Base-by-base conservation (phyloP, 1,140 invertebrate species). In the Lepidostoma basale region DNA sequence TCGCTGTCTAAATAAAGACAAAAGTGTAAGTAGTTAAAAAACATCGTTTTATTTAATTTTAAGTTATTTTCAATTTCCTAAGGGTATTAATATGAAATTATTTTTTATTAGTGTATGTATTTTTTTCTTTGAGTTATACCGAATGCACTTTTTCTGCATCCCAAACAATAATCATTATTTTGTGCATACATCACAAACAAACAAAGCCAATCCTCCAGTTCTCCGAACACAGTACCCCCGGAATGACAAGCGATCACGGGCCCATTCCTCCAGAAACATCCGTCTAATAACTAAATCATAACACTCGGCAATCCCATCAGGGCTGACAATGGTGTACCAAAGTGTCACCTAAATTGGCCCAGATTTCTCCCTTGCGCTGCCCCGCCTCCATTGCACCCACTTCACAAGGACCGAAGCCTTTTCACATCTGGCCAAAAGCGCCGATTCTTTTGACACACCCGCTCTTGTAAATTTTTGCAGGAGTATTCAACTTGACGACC, bases 291-390 rank as follows among this genome's bases (percentile, higher is more conserved):
- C 49, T 30, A 54, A 54, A 54, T 54, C 49, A 54, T 54, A 54
- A 54, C 49, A 54, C n/a, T 28, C 3, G n/a, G n/a, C 10, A 30
- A 54, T 28, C 26, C 25, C 49, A 26, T 28, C n/a, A 18, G 25
- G 14, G n/a, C 20, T 12, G 12, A 54, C 49, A 54, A 54, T 18
- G 49, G 8, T 12, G 45, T 25, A 12, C 20, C 12, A 54, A 54
- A 26, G 4, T 54, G 49, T 54, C 49, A 54, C 49, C 49, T 54
- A 54, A 54, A 54, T 54, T 54, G 49, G 49, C 49, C 49, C 49
- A 54, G 49, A 54, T 54, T 54, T 54, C 25, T 54, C 20, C 33
- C 28, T 54, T 54, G 26, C 33, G 4, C n/a, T 25, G 49, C 49
- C 25, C 25, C 49, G 49, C 49, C 49, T 16, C 33, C n/a, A n/a